Evolutionary conservation across 1,140 invertebrate species (phyloP), one percentile per base, ranked within the genome.

Genomic region (Tetranychus cinnabarinus): DNA sequence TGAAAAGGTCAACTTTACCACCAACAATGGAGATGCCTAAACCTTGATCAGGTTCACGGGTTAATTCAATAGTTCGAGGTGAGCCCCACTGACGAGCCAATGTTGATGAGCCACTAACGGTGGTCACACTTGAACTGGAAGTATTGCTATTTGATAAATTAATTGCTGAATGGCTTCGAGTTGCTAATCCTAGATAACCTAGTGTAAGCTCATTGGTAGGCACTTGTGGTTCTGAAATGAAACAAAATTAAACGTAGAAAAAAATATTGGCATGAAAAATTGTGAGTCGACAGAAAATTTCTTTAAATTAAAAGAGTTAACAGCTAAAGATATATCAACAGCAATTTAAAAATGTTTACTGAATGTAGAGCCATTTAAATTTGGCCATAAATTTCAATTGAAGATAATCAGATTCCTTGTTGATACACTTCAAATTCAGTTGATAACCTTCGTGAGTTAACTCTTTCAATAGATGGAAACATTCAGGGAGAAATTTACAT

Each of bases 1-100:
- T 75, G n/a, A 56, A 56, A 61, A 77, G 69, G 66, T 78, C 77
- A 68, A 91, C 87, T 77, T 91, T 89, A 65, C 90, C 90, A 60
- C 92, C 89, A 56, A 98, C 91, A 68, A 98, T 97, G 73, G 88
- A 93, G 71, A 98, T 93, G 1, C 93, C 93, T 12, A 95, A 75
- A 68, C 82, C 78, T 74, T 80, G 79, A 31, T 80, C 79, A 0
- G 81, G 79, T 67, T 86, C 81, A 54, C 88, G 73, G 48, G 77
- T 74, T 37, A 95, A 75, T 61, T 74, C 68, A 5, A 93, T 85
- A 2, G 77, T 75, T 62, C 87, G 76, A 42, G 85, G 81, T 0
- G 85, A 80, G 1, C 89, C 88, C 90, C 90, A 96, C 34, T 56
- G 55, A 36, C 55, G 55, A 36, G 55, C 31, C n/a, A 56, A 56